Conservation (phyloP, 2,113 vertebrate species). For the Genyomyrus donnyi region DNA sequence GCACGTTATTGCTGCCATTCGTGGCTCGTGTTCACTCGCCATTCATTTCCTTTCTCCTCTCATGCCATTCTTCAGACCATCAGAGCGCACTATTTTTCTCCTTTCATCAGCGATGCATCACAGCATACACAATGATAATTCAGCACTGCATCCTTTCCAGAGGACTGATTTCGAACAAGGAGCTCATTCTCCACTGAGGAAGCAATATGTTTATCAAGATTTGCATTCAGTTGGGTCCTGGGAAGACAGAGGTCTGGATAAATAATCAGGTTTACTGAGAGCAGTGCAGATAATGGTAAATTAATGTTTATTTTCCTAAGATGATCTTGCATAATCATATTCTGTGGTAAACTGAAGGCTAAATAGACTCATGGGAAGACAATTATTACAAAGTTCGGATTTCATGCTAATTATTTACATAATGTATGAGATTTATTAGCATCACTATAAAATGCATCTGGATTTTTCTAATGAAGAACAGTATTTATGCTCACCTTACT, state of each 20-base stretch:
- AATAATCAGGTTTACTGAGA: background rate
- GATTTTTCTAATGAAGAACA: background rate
- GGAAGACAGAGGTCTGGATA: background rate
- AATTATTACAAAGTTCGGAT: background rate
- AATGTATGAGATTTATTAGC: background rate
- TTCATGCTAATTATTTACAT: background rate
- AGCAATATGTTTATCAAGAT: background rate
- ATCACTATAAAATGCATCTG: background rate
- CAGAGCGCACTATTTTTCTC: background rate
- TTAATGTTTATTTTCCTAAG: background rate
- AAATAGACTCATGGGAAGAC: background rate
- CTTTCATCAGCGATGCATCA: slow-evolving; percentile 12
- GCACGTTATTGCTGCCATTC: background rate
- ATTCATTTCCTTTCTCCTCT: background rate
- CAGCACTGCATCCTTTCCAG: background rate
- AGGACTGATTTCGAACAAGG: background rate
- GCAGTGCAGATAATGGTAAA: background rate
- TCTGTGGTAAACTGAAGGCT: background rate
- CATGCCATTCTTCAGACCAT: background rate
- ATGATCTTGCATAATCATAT: background rate
- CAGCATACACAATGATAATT: slow-evolving; percentile 3
- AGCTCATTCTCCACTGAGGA: background rate
- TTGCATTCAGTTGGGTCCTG: background rate
- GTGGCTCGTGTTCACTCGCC: background rate
- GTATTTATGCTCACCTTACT: background rate